Base-by-base conservation (phyloP, 1,140 invertebrate species). In the Hylaeus volcanicus region DNA sequence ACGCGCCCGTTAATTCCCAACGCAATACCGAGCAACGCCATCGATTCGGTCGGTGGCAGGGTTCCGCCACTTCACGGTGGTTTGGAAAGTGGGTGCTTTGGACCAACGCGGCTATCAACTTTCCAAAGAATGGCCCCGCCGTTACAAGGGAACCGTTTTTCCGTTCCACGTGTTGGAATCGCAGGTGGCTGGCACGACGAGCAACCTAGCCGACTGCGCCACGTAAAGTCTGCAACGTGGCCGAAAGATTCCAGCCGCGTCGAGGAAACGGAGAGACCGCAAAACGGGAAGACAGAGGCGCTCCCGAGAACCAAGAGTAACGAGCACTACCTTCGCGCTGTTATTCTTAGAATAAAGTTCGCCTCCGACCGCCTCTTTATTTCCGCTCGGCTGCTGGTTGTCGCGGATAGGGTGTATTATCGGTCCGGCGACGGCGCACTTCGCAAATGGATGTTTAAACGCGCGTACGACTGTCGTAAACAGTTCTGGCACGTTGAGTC, bases 301-400 rank as follows among this genome's bases (percentile, higher is more conserved):
- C 63, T 60, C 45, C 70, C 53, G 69, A 64, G 14, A 79, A 82
- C 41, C 26, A 64, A 43, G 2, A 82, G 70, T 82, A 82, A 82
- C 76, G 81, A 82, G 81, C 81, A 69, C 56, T 79, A 48, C 41
- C 12, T 14, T 51, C 37, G 8, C 43, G 64, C 15, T 41, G 41
- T 68, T 72, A 60, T 71, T 82, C 68, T 72, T 78, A 41, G 80
- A 43, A 78, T 78, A 72, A 82, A 78, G 79, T 70, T 74, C 65
- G 56, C 66, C 65, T 48, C 73, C 74, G 51, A 76, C 79, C 51
- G 79, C 39, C 80, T 68, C 80, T 82, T 82, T 82, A 82, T 73
- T 82, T 82, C 80, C 61, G 60, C 61, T 72, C 48, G 63, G 75
- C 55, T 77, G 75, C 61, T 14, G 63, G 48, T 39, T 79, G 68